Base-by-base conservation (phyloP, 1,140 invertebrate species). In the Carposina sasakii region DNA sequence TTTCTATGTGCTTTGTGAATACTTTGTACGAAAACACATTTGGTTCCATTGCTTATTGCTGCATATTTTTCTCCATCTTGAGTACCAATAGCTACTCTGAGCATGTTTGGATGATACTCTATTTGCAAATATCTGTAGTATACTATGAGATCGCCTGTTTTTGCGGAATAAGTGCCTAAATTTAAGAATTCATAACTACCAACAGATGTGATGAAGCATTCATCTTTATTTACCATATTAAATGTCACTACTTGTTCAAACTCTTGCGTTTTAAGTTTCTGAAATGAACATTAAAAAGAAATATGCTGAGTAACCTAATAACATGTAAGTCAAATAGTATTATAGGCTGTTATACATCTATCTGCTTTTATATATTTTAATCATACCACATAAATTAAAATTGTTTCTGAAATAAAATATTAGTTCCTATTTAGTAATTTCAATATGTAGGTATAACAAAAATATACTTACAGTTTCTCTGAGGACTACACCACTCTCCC, bases 401-500 rank as follows among this genome's bases (percentile, higher is more conserved):
- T n/a, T n/a, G n/a, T n/a, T n/a, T n/a, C n/a, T n/a, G n/a, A n/a
- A n/a, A n/a, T n/a, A n/a, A n/a, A n/a, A n/a, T n/a, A n/a, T n/a
- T n/a, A n/a, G n/a, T n/a, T n/a, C n/a, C n/a, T n/a, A n/a, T n/a
- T n/a, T n/a, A n/a, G n/a, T n/a, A n/a, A n/a, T n/a, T n/a, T n/a
- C n/a, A n/a, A n/a, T n/a, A n/a, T n/a, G n/a, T n/a, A n/a, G n/a
- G n/a, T n/a, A n/a, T n/a, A n/a, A n/a, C n/a, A n/a, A n/a, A n/a
- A n/a, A 28, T 42, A 36, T 47, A 51, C 63, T 71, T 62, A 86
- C 84, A 55, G 54, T 67, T 68, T 84, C 74, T 41, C 75, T 64
- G 9, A 79, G 71, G 10, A 84, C 76, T 42, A 71, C 74, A 21
- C 74, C 79, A 54, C 72, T 79, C 33, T 81, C 76, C 76, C 76